Conservation (phyloP, 2,797 vertebrate genomes). For the Malacoctenus gilli region DNA sequence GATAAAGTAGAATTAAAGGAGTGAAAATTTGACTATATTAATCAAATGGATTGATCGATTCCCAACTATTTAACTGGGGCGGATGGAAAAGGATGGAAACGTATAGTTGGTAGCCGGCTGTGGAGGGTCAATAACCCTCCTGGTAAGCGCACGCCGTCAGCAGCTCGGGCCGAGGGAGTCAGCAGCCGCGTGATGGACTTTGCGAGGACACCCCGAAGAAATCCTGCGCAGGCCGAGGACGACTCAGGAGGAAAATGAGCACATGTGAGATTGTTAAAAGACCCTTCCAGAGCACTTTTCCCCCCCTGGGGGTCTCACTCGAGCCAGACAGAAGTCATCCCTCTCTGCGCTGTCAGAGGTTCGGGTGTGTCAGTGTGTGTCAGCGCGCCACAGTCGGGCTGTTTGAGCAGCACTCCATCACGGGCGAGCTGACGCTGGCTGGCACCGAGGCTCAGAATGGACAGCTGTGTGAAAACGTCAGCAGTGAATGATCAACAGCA, state of each 20-base stretch:
- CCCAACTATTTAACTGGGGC: no score
- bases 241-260: background rate
- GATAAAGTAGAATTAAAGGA: no score
- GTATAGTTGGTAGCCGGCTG: no score
- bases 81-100: no score
- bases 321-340: background rate
- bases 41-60: no score
- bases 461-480: conserved; percentile 2
- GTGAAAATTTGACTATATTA: no score
- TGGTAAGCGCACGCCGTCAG: background rate
- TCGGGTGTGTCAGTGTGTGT: conserved; percentile 1
- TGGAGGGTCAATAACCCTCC: conserved; percentile 4
- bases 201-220: background rate
- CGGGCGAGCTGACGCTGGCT: background rate
- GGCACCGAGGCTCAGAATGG: conserved; percentile 2
- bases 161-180: conserved; percentile 2
- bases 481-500: background rate
- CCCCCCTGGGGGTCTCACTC: conserved; percentile 1
- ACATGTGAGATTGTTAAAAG: background rate
- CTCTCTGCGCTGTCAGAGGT: conserved; percentile 8
- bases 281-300: conserved; percentile 13
- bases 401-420: conserved; percentile 39
- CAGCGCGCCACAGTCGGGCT: conserved; percentile 20
- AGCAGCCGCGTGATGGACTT: conserved; percentile 10
- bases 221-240: conserved; percentile 1